Percentiles rank a stretch among this genome's conserved stretches.
These are phyloP conservation scores for Candidula unifasciata DNA, from an alignment of 2,888 invertebrate species.

Conservation along the genomic window DNA sequence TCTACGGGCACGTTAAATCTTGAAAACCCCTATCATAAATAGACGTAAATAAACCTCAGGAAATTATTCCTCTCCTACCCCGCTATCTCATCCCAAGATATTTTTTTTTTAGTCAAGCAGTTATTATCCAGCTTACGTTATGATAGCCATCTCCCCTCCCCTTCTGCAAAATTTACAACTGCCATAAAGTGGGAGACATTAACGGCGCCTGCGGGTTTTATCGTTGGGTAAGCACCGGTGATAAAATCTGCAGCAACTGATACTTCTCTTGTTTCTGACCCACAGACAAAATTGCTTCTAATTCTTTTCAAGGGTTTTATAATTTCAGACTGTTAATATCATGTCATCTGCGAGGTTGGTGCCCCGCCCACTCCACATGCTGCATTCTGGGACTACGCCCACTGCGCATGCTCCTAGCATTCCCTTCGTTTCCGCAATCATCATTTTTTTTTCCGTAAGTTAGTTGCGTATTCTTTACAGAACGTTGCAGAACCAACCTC, in stretches of 20 bases:
- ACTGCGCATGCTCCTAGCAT: background rate
- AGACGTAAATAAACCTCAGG: no score
- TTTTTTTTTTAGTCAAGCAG: no score
- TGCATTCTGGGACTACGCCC: background rate
- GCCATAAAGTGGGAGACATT: background rate
- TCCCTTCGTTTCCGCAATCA: background rate
- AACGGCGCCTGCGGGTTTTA: background rate
- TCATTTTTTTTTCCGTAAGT: no score
- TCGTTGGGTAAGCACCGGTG: background rate
- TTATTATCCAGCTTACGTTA: no score
- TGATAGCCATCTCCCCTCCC: background rate
- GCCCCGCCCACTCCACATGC: background rate
- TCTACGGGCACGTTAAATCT: no score
- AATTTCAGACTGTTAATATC: background rate
- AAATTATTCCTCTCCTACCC: no score
- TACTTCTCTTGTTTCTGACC: background rate
- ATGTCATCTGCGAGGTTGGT: background rate
- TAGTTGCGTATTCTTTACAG: no score
- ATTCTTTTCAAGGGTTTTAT: background rate
- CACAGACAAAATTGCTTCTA: background rate
- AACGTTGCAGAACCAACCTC: no score
- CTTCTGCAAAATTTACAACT: background rate
- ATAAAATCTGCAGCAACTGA: conserved; percentile 3
- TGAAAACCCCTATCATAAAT: no score
- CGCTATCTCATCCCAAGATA: no score